A percentile compares a stretch with the other conserved stretches of the same genome.
These are phyloP conservation scores for Ptiloglossa arizonensis DNA, from an alignment of 1,140 invertebrate species.

Conservation along the genomic window DNA sequence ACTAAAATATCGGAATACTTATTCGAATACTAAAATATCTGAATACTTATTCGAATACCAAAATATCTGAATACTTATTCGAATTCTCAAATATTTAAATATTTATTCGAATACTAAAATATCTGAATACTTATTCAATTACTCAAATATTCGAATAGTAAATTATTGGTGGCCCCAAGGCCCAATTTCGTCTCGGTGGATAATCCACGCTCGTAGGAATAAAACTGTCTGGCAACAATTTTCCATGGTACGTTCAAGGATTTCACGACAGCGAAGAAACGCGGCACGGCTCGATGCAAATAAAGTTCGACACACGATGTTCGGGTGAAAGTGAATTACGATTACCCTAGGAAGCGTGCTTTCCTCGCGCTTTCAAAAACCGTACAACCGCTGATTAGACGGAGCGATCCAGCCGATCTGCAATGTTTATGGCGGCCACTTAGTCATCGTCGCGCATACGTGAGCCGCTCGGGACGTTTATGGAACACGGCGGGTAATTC, in stretches of 20 bases:
- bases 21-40: too few species aligned
- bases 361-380: slow-evolving; percentile 37
- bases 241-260: not conserved
- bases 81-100: too few species aligned
- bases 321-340: slow-evolving; percentile 45
- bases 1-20: too few species aligned
- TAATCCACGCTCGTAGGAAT: not conserved
- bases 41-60: too few species aligned
- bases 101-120: too few species aligned
- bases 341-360: slow-evolving; percentile 20
- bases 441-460: not conserved
- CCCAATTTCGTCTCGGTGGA: too few species aligned
- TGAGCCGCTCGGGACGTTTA: not conserved
- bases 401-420: not conserved
- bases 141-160: too few species aligned
- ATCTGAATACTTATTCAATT: too few species aligned
- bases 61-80: too few species aligned
- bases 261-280: slow-evolving; percentile 10
- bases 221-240: not conserved
- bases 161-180: too few species aligned
- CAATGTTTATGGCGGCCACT: slow-evolving; percentile 1
- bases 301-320: slow-evolving; percentile 22
- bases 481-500: not conserved
- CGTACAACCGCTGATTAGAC: not conserved
- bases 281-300: slow-evolving; percentile 21